Base-by-base conservation (phyloP, 2,113 vertebrate genomes). In the Petrocephalus microphthalmus region DNA sequence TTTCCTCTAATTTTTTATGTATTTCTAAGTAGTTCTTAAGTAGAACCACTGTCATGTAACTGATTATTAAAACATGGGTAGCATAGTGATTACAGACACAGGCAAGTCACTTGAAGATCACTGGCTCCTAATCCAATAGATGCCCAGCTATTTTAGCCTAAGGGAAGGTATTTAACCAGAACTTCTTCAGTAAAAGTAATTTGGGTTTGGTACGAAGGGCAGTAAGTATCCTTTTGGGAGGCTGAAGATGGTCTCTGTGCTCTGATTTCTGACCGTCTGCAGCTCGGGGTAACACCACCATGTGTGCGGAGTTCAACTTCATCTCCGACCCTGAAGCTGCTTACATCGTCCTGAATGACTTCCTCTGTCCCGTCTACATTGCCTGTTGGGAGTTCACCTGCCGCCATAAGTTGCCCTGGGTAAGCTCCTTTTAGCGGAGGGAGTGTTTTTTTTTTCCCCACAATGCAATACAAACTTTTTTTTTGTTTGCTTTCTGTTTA, bases 301-400 rank as follows among this genome's bases (percentile, higher is more conserved):
- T 94, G 7, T 96, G 95, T 84, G 92, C 90, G 0, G 96, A 96
- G 91, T 96, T 94, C 89, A 96, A 96, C 89, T 97, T 97, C 89
- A 82, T 91, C 20, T 91, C 92, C 17, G 95, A 96, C 89, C 95
- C 96, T 60, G 96, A 96, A 93, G 96, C 95, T 88, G 95, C 95
- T 2, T 95, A 95, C 89, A 91, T 95, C 22, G 95, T 96, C 0
- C 94, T 96, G 49, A 96, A 95, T 33, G 93, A 95, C 2, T 95
- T 93, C 89, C 90, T 56, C 15, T 97, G 94, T 89, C 95, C 94
- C 25, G 94, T 91, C 45, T 95, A 96, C 91, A 91, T 96, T 91
- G 94, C 95, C 52, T 91, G 92, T 74, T 97, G 96, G 96, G 96
- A 96, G 93, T 96, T 96, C 29, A 95, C 95, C 56, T 95, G 93